Conservation (phyloP, 2,113 vertebrate species). For the Nerophis lumbriciformis region DNA sequence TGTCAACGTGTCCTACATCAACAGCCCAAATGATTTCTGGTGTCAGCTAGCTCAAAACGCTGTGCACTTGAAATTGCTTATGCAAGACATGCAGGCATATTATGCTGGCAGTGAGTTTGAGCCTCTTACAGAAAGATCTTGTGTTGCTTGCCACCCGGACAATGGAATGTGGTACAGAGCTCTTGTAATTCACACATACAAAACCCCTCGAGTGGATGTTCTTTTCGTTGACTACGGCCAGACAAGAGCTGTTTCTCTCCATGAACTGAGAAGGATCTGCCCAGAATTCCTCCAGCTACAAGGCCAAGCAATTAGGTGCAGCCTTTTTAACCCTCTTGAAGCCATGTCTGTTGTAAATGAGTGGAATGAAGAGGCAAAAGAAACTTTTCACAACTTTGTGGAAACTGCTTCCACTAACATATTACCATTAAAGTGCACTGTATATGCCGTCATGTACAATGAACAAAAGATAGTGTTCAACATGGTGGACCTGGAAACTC, state of each 20-base stretch:
- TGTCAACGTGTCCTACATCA: slow-evolving; percentile 75
- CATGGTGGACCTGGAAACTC: slow-evolving; percentile 86
- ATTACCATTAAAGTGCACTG: slow-evolving; percentile 79
- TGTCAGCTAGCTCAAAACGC: slow-evolving; percentile 78
- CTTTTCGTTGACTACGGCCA: slow-evolving; percentile 87
- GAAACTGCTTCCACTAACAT: slow-evolving; percentile 50
- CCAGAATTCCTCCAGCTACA: slow-evolving; percentile 75
- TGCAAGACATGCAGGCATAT: slow-evolving; percentile 80
- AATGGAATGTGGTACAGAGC: slow-evolving; percentile 85
- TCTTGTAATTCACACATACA: slow-evolving; percentile 67
- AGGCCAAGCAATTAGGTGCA: slow-evolving; percentile 88
- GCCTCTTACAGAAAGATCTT: slow-evolving; percentile 62
- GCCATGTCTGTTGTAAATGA: slow-evolving; percentile 65
- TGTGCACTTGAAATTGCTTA: slow-evolving; percentile 69
- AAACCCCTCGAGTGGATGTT: slow-evolving; percentile 71
- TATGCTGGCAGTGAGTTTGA: slow-evolving; percentile 68
- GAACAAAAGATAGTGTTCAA: slow-evolving; percentile 75
- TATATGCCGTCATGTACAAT: slow-evolving; percentile 83
- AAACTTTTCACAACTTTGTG: slow-evolving; percentile 79
- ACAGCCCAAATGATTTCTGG: slow-evolving; percentile 87
- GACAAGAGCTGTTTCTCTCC: slow-evolving; percentile 66
- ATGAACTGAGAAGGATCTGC: slow-evolving; percentile 70
- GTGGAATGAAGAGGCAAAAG: slow-evolving; percentile 74
- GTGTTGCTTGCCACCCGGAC: slow-evolving; percentile 78
- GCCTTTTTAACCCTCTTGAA: slow-evolving; percentile 81